These are phyloP conservation scores for Lordiphosa mommai DNA, from an alignment of 1,140 invertebrate species.

Conservation along the genomic window DNA sequence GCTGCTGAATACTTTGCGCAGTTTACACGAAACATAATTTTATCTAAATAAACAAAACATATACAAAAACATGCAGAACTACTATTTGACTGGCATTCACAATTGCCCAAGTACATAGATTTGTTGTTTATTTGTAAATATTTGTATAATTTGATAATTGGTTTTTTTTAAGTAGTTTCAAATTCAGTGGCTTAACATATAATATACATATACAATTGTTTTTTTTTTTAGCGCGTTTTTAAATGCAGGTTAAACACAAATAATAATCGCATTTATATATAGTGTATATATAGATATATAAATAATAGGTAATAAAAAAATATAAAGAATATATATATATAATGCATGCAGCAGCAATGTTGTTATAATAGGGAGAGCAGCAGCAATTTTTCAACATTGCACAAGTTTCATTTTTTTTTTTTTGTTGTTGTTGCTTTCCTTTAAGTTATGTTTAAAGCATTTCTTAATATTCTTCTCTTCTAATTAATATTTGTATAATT, in stretches of 20 bases:
- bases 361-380: constrained; percentile 11
- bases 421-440: constrained; percentile 27
- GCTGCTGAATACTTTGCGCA: constrained; percentile 51
- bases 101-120: constrained; percentile 19
- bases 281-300: constrained; percentile 33
- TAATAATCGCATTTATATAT: constrained; percentile 55
- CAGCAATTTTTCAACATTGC: constrained; percentile 53
- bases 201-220: constrained; percentile 51
- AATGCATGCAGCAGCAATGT: constrained; percentile 53
- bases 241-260: constrained; percentile 72
- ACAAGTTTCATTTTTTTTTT: constrained; percentile 53
- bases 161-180: constrained; percentile 34
- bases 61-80: constrained; percentile 16
- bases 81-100: constrained; percentile 10
- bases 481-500: constrained; percentile 32
- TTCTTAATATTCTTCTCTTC: constrained; percentile 42
- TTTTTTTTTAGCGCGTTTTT: constrained; percentile 43
- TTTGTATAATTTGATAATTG: constrained; percentile 3
- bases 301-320: constrained; percentile 37
- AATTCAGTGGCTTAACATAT: constrained; percentile 59
- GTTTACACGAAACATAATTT: constrained; percentile 21
- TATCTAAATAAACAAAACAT: constrained; percentile 20
- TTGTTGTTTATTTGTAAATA: constrained; percentile 13
- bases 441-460: constrained; percentile 46
- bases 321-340: constrained; percentile 11